Conservation (phyloP, 2,888 invertebrate species). For the Dione vanillae region DNA sequence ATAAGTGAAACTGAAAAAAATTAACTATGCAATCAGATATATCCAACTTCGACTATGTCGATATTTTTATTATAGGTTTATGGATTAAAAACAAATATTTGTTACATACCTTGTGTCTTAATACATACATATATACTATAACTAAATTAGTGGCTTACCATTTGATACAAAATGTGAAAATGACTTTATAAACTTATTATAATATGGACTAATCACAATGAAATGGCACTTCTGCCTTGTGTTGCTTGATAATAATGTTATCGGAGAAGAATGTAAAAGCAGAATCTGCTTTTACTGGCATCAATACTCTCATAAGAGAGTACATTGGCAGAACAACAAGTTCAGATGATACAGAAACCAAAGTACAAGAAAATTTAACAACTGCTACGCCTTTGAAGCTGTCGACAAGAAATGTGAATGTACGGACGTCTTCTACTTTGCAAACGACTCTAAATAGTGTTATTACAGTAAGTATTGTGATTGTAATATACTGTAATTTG, state of each 20-base stretch:
- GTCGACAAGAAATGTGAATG: neutral
- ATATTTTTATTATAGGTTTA: too few species aligned
- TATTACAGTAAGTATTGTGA: conserved; percentile 1
- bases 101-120: neutral
- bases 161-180: conserved; percentile 7
- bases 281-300: conserved; percentile 56
- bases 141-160: neutral
- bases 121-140: neutral
- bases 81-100: too few species aligned
- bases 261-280: conserved; percentile 52
- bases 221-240: conserved; percentile 58
- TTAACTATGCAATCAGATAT: too few species aligned
- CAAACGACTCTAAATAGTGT: neutral
- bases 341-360: conserved; percentile 24
- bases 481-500: too few species aligned
- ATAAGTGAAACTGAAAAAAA: neutral
- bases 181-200: conserved; percentile 3
- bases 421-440: neutral
- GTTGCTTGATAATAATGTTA: conserved; percentile 54
- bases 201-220: conserved; percentile 54
- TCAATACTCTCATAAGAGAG: conserved; percentile 58
- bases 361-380: conserved; percentile 9
- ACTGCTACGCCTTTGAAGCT: conserved; percentile 6
- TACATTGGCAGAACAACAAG: conserved; percentile 51
- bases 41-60: too few species aligned